These are phyloP conservation scores for Drosophila paranaensis DNA, from an alignment of 2,888 invertebrate species.

Conservation along the genomic window DNA sequence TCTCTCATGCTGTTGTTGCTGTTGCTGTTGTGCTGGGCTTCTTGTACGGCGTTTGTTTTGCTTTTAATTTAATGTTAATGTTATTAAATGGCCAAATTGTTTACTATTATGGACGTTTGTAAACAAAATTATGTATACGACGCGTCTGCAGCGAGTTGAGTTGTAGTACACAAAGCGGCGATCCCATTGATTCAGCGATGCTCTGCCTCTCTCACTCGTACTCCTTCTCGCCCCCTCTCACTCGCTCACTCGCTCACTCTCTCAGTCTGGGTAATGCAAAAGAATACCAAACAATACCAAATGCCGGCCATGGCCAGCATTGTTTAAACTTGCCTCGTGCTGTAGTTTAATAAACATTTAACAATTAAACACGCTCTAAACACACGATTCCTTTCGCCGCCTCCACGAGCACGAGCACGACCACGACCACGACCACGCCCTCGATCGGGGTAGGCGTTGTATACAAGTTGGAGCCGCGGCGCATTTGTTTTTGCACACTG, in stretches of 20 bases:
- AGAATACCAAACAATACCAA: slow-evolving; percentile 61
- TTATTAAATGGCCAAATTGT: slow-evolving; percentile 83
- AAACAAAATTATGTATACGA: slow-evolving; percentile 80
- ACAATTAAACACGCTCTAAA: slow-evolving; percentile 82
- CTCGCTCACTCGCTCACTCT: neutral
- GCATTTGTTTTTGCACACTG: slow-evolving; percentile 82
- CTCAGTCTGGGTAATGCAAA: slow-evolving; percentile 28
- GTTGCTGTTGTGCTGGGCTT: slow-evolving; percentile 41
- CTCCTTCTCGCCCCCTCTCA: neutral
- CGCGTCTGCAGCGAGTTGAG: slow-evolving; percentile 54
- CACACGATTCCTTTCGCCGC: slow-evolving; percentile 54
- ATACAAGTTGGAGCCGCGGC: slow-evolving; percentile 52
- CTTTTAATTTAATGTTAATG: slow-evolving; percentile 81
- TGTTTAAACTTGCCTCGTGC: slow-evolving; percentile 74
- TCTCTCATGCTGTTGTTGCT: neutral
- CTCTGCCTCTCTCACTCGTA: slow-evolving; percentile 8
- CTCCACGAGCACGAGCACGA: neutral
- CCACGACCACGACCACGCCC: neutral
- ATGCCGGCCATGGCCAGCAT: slow-evolving; percentile 67
- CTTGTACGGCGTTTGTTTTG: slow-evolving; percentile 75
- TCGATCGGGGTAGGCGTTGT: slow-evolving; percentile 27
- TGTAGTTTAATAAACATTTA: slow-evolving; percentile 80
- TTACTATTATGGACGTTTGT: slow-evolving; percentile 81
- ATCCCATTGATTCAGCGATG: slow-evolving; percentile 66
- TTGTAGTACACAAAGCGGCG: slow-evolving; percentile 59